A percentile compares a stretch with the other conserved stretches of the same genome.
Evolutionary conservation across 2,113 vertebrate genomes (phyloP).

Genomic region (Marmota flaviventris): DNA sequence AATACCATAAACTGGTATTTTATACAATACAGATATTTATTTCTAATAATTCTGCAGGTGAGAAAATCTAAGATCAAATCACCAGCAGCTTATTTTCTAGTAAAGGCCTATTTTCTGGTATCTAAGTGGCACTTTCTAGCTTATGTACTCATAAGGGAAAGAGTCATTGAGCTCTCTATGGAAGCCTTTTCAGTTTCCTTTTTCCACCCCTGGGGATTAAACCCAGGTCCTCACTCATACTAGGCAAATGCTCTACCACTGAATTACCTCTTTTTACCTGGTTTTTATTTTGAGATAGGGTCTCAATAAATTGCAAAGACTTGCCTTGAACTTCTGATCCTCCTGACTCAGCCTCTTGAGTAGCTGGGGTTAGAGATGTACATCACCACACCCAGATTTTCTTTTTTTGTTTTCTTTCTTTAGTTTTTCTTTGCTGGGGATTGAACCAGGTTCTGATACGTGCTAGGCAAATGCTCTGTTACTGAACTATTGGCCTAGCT

Average conservation of each 20-base stretch:
- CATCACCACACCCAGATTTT: neutral
- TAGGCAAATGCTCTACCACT: neutral
- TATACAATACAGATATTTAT: neutral
- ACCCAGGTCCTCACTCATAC: neutral
- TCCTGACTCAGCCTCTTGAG: too few relatives aligned
- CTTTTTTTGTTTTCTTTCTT: neutral
- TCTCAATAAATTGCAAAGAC: too few relatives aligned
- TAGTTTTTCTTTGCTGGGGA: neutral
- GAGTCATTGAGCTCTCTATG: neutral
- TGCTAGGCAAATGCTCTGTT: neutral
- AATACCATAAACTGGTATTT: neutral
- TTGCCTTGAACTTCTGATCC: too few relatives aligned
- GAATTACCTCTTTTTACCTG: too few relatives aligned
- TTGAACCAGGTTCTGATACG: neutral
- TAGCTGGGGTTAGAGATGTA: too few relatives aligned
- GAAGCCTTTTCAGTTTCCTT: neutral
- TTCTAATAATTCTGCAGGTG: neutral
- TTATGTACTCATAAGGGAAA: neutral
- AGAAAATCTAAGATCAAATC: neutral
- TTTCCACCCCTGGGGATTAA: neutral
- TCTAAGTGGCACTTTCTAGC: neutral
- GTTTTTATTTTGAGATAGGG: too few relatives aligned
- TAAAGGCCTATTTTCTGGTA: neutral
- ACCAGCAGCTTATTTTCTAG: neutral
- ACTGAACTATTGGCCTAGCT: too few relatives aligned